These are phyloP conservation scores for Tarsius wallacei DNA, from an alignment of 2,797 vertebrate species.

Conservation along the genomic window DNA sequence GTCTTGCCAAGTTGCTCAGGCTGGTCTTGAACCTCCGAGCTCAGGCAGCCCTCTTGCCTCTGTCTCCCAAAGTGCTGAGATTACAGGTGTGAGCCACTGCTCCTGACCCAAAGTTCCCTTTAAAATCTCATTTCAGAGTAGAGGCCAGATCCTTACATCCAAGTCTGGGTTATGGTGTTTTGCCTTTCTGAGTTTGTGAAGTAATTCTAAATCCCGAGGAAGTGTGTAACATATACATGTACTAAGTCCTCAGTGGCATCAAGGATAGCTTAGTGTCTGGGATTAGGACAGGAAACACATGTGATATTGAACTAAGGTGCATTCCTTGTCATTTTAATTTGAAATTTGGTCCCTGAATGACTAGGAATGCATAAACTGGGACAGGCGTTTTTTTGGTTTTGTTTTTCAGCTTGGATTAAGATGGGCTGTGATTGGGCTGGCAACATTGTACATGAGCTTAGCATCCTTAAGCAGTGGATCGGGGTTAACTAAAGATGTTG, in stretches of 20 bases:
- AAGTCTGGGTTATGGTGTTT: neutral
- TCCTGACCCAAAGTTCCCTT: neutral
- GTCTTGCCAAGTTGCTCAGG: too few relatives aligned
- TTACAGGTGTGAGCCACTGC: too few relatives aligned
- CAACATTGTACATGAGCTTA: too few relatives aligned
- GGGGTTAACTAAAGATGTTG: neutral
- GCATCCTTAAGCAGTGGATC: neutral
- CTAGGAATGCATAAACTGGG: neutral
- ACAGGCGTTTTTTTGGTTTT: neutral
- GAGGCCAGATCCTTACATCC: neutral
- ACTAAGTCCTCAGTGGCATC: neutral
- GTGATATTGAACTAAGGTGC: neutral
- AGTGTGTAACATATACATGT: neutral
- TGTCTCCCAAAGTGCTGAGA: too few relatives aligned
- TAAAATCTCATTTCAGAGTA: neutral
- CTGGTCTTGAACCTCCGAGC: too few relatives aligned
- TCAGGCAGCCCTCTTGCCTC: too few relatives aligned
- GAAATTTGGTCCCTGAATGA: neutral
- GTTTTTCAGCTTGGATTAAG: neutral
- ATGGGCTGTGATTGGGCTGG: neutral
- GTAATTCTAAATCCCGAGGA: neutral
- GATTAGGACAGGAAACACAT: neutral
- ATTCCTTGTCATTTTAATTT: neutral
- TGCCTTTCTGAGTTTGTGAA: neutral
- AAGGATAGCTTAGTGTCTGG: neutral